Percentiles rank a stretch among this genome's conserved stretches.
phyloP scores from a whole-genome alignment of 2,113 vertebrate species.

The zebrafish (Danio rerio) region DNA sequence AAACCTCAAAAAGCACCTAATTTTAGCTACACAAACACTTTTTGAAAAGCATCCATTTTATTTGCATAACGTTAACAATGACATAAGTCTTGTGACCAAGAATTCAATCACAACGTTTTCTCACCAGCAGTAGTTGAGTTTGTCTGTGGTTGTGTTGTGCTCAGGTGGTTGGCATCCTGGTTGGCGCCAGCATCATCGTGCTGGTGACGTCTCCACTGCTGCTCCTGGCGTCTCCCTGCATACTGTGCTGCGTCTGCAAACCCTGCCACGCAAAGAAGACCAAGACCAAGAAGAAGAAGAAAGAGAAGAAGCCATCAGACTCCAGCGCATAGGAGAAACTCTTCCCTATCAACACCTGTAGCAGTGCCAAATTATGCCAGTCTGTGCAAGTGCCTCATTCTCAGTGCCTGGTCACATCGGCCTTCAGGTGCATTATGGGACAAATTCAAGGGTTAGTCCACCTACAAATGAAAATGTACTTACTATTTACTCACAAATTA shows the following conservation, averaged over 20 bases:
- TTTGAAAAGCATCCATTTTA: too few relatives aligned
- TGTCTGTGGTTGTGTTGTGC: slow-evolving; percentile 28
- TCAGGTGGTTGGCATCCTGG: slow-evolving; percentile 95
- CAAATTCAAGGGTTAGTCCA: not conserved
- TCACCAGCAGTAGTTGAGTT: not conserved
- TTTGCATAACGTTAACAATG: too few relatives aligned
- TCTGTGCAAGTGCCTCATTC: slow-evolving; percentile 78
- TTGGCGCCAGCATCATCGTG: slow-evolving; percentile 90
- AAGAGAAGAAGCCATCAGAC: slow-evolving; percentile 70
- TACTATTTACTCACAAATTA: too few relatives aligned
- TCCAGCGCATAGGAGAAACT: slow-evolving; percentile 59
- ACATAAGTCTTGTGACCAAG: too few relatives aligned
- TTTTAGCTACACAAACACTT: too few relatives aligned
- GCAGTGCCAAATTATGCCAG: slow-evolving; percentile 70
- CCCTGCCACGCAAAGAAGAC: slow-evolving; percentile 86
- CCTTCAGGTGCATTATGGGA: slow-evolving; percentile 78
- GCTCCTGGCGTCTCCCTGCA: slow-evolving; percentile 92
- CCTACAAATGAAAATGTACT: too few relatives aligned
- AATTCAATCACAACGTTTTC: too few relatives aligned
- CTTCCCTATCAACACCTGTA: slow-evolving; percentile 20
- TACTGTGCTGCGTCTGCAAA: slow-evolving; percentile 94
- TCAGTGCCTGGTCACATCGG: slow-evolving; percentile 72
- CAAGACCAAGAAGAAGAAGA: slow-evolving; percentile 77
- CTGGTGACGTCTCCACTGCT: slow-evolving; percentile 93
- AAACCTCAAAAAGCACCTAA: too few relatives aligned